Evolutionary conservation across 92 coral and sea anemone genomes (phyloP), one percentile per base, ranked within the genome.

Genomic region (Actinostola sp.): DNA sequence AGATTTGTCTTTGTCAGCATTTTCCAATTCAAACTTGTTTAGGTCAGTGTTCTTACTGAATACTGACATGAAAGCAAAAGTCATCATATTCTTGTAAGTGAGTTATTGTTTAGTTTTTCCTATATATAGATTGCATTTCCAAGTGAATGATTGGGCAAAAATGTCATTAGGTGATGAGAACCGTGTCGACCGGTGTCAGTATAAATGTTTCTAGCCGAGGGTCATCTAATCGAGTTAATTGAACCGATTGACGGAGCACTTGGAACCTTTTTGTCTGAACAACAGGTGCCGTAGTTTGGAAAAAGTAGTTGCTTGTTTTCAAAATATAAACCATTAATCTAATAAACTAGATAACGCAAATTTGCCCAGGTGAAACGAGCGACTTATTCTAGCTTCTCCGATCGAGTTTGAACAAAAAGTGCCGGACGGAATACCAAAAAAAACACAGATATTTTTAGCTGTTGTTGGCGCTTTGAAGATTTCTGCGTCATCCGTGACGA

Each of bases 181-280:
- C n/a, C 63, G 63, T 57, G 3, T 26, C 36, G 6, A 57, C 11
- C 17, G 36, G 42, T 36, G 42, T 36, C 6, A n/a, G n/a, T 4
- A 2, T 20, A 19, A 33, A 28, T 62, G 44, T 43, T 45, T 59
- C 46, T 39, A 34, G 17, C 41, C 57, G 41, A 51, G 74, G 49
- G 62, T 33, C 54, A 29, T 3, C 72, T 66, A 46, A 66, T 68
- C 58, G 44, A 20, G 49, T 68, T 50, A 68, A 68, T 68, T 68
- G 74, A 25, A n/a, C 41, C 74, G 74, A 68, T 50, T 68, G 63
- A 30, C 48, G 50, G 62, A 34, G 44, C 62, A 17, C 32, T 19
- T 61, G 34, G 31, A 23, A 30, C 19, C 33, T 48, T 23, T 39
- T 21, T 30, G 35, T 26, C 32, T 29, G 33, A n/a, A 30, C 0